Conservation (phyloP, 2,888 invertebrate genomes). For the Agrotis ipsilon region DNA sequence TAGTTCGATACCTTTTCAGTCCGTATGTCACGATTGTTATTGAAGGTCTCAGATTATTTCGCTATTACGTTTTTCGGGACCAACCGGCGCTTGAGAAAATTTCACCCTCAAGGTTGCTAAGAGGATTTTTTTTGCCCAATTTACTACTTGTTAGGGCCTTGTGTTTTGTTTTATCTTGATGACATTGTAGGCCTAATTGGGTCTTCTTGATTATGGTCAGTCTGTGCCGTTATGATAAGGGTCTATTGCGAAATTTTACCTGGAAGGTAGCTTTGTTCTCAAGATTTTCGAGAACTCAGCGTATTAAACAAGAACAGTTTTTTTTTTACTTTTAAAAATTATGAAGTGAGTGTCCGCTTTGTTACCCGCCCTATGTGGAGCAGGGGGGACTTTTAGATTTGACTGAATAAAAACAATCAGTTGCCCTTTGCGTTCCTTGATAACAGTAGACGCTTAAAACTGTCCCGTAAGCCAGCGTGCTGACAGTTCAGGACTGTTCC, state of each 20-base stretch:
- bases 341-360: too few species aligned
- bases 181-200: slow-evolving; percentile 45
- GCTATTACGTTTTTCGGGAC: slow-evolving; percentile 64
- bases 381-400: too few species aligned
- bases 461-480: too few species aligned
- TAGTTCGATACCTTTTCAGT: slow-evolving; percentile 17
- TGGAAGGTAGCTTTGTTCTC: neutral
- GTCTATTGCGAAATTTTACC: slow-evolving; percentile 11
- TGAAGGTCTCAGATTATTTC: slow-evolving; percentile 64
- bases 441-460: too few species aligned
- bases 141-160: slow-evolving; percentile 57
- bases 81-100: slow-evolving; percentile 53
- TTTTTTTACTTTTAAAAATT: too few species aligned
- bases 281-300: too few species aligned
- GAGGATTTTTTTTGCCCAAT: slow-evolving; percentile 62
- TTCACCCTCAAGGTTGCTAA: slow-evolving; percentile 54
- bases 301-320: too few species aligned
- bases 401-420: too few species aligned
- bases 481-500: too few species aligned
- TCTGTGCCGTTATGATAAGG: slow-evolving; percentile 25
- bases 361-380: too few species aligned
- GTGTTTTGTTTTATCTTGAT: slow-evolving; percentile 55
- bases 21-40: slow-evolving; percentile 62
- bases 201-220: slow-evolving; percentile 40
- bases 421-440: too few species aligned